Percentiles rank a stretch among this genome's conserved stretches.
Conservation (phyloP, 2,113 vertebrate genomes). For the Platysternon megacephalum region DNA sequence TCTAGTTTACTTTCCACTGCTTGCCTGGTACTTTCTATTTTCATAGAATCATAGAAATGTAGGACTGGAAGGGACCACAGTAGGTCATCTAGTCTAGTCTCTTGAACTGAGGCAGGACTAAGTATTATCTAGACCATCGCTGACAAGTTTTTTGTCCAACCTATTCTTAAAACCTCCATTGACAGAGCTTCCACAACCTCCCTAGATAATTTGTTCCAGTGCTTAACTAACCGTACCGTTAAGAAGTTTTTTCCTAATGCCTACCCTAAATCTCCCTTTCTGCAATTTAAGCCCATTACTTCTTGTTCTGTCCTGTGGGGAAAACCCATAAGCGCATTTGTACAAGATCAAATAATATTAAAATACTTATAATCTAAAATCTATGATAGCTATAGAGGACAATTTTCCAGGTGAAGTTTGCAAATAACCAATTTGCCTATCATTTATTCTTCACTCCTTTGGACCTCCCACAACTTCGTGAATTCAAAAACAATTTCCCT, state of each 20-base stretch:
- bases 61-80: not conserved
- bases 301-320: not conserved
- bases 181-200: not conserved
- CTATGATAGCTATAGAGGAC: not conserved
- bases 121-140: not conserved
- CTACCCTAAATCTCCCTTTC: not conserved
- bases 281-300: not conserved
- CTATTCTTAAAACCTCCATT: not conserved
- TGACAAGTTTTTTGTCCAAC: not conserved
- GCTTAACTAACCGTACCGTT: not conserved
- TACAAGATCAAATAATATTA: too few relatives aligned
- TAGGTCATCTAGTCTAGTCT: not conserved
- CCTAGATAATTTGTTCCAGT: not conserved
- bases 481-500: not conserved
- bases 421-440: not conserved
- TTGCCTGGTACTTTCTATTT: not conserved
- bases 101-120: not conserved
- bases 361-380: not conserved
- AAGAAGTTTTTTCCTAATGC: not conserved
- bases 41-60: not conserved
- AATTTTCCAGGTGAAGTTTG: not conserved
- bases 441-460: not conserved
- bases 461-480: not conserved
- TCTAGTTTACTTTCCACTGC: not conserved
- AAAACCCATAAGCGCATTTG: not conserved